phyloP scores from a whole-genome alignment of 2,113 vertebrate genomes.

The Athene cunicularia region DNA sequence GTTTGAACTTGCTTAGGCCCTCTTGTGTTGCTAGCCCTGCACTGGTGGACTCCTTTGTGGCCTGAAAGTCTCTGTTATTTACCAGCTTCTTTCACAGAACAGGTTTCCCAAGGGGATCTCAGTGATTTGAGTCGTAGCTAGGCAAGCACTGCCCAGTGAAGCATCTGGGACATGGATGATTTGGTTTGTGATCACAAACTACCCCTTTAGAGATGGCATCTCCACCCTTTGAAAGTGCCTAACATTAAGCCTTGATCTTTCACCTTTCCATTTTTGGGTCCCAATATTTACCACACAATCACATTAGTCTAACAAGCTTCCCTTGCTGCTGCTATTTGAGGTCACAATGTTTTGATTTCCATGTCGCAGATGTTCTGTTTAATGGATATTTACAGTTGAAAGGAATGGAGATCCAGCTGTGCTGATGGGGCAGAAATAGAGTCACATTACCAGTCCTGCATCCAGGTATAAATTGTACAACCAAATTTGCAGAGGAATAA shows the following conservation, averaged over 20 bases:
- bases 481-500: neutral
- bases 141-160: neutral
- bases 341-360: neutral
- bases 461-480: constrained; percentile 29
- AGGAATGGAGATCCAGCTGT: constrained; percentile 27
- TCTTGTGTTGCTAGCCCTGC: neutral
- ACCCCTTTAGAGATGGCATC: neutral
- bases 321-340: neutral
- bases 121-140: neutral
- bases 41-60: neutral
- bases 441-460: neutral
- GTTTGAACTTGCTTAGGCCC: neutral
- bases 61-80: neutral
- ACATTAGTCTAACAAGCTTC: neutral
- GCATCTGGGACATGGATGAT: neutral
- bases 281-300: neutral
- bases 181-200: neutral
- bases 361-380: neutral
- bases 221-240: neutral
- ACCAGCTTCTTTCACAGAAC: neutral
- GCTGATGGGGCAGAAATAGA: constrained; percentile 27
- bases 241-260: neutral
- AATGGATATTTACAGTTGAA: neutral
- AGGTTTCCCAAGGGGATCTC: neutral
- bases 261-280: neutral